These are phyloP conservation scores for Phaetusa simplex DNA, from an alignment of 2,113 vertebrate species.

Conservation along the genomic window DNA sequence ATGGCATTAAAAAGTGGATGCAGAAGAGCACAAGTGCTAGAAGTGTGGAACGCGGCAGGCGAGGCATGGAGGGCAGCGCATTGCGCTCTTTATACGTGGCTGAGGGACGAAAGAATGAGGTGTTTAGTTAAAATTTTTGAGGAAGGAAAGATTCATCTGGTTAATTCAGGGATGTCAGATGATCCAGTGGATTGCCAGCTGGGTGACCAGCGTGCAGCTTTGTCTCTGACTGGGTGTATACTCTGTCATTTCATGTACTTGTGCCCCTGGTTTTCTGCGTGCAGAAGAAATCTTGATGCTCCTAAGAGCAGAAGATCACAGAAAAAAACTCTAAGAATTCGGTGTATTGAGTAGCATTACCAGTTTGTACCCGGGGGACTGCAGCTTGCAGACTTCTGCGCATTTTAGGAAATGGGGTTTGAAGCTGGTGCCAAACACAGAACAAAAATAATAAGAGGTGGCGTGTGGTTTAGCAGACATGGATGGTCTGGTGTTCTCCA, in stretches of 20 bases:
- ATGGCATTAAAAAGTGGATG: background rate
- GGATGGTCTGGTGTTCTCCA: background rate
- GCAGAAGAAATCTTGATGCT: background rate
- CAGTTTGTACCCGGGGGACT: background rate
- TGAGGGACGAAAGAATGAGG: background rate
- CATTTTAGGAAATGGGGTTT: background rate
- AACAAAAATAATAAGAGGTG: background rate
- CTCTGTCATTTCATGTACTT: background rate
- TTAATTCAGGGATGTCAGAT: background rate
- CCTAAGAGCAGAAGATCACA: background rate
- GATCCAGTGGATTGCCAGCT: background rate
- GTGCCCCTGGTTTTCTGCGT: background rate
- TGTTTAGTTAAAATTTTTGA: background rate
- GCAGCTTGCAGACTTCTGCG: background rate
- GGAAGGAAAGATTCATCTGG: background rate
- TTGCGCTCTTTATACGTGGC: background rate
- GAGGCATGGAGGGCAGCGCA: rapidly evolving
- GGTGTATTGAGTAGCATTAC: background rate
- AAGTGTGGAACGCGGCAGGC: background rate
- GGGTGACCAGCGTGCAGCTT: background rate
- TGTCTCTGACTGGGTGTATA: background rate
- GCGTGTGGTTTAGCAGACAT: background rate
- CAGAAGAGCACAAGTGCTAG: background rate
- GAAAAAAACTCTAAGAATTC: background rate
- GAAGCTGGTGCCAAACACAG: background rate